phyloP scores from a whole-genome alignment of 2,797 vertebrate species.

The Eleutherodactylus coqui region DNA sequence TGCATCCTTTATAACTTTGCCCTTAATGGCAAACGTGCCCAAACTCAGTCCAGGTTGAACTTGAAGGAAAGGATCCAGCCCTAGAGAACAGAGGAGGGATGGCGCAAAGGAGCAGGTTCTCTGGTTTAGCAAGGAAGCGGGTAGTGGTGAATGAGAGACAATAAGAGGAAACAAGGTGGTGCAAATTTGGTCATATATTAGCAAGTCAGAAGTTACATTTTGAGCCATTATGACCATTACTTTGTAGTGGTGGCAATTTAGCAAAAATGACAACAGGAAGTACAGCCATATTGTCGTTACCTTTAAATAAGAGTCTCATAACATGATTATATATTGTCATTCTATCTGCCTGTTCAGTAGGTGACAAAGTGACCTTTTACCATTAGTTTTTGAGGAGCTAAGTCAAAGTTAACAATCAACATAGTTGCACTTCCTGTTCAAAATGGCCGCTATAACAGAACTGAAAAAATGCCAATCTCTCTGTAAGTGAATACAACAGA shows the following conservation, averaged over 20 bases:
- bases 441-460: neutral
- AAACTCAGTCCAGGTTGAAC: rapidly evolving
- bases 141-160: neutral
- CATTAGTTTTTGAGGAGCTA: no score
- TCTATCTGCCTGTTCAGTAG: no score
- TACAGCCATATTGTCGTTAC: neutral
- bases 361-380: no score
- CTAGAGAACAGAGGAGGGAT: neutral
- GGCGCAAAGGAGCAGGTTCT: neutral
- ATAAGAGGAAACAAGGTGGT: neutral
- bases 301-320: no score
- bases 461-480: neutral
- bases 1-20: no score
- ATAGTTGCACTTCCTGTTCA: neutral
- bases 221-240: neutral
- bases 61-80: neutral
- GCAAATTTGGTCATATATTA: neutral
- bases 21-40: neutral
- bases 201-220: neutral
- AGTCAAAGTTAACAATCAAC: neutral
- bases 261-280: neutral
- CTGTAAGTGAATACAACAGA: neutral
- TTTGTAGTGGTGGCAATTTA: neutral
- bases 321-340: no score
- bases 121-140: neutral